Conservation (phyloP, 2,797 vertebrate genomes). For the Aplochiton taeniatus region DNA sequence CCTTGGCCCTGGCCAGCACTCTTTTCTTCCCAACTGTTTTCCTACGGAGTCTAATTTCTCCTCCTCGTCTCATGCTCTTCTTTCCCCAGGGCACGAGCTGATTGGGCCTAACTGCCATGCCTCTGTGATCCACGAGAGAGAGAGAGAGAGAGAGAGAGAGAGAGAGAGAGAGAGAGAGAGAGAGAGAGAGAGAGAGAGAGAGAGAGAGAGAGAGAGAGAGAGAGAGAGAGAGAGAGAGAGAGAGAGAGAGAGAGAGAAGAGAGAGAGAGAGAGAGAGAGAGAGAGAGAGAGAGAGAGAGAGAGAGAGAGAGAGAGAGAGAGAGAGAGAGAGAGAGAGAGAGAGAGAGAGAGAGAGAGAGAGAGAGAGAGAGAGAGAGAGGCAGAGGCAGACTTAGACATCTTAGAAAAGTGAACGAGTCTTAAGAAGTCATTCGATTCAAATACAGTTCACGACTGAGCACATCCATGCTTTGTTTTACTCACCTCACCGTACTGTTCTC, state of each 20-base stretch:
- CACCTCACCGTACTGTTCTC: constrained; percentile 26
- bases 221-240: background rate
- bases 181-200: background rate
- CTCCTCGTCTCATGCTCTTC: constrained; percentile 9
- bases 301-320: constrained; percentile 4
- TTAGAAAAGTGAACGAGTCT: constrained; percentile 30
- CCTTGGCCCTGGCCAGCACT: background rate
- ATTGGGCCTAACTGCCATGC: constrained; percentile 6
- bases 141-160: background rate
- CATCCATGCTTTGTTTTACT: constrained; percentile 16
- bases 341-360: background rate
- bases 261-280: background rate
- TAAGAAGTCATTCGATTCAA: constrained; percentile 38
- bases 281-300: background rate
- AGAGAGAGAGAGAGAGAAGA: constrained; percentile 4
- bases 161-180: background rate
- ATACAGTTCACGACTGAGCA: constrained; percentile 48
- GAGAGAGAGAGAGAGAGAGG: background rate
- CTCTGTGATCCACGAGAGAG: constrained; percentile 23
- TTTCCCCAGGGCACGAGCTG: background rate
- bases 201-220: background rate
- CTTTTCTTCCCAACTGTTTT: constrained; percentile 13
- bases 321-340: background rate
- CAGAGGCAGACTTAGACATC: constrained; percentile 35
- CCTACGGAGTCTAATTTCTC: constrained; percentile 6